Evolutionary conservation across 1,140 invertebrate genomes (phyloP).

Genomic region (Meloidogyne floridensis): DNA sequence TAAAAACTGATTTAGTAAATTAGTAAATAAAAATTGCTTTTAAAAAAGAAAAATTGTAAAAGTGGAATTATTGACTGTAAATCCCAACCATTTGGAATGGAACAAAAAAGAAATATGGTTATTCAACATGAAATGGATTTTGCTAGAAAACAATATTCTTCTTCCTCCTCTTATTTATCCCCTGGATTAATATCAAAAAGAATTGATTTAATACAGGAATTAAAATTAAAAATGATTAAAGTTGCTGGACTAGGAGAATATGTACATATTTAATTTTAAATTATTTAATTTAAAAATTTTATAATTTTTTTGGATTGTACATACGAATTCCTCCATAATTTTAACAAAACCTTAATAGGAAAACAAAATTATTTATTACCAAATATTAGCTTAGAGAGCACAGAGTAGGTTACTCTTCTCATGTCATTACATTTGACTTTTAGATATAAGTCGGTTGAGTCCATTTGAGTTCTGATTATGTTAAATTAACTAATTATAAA

Average conservation of each 20-base stretch:
- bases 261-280: background rate
- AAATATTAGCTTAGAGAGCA: too few species aligned
- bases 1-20: too few species aligned
- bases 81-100: slow-evolving; percentile 32
- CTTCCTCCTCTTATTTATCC: slow-evolving; percentile 28
- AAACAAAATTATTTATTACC: too few species aligned
- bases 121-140: slow-evolving; percentile 47
- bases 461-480: too few species aligned
- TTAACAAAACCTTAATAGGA: too few species aligned
- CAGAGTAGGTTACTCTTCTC: too few species aligned
- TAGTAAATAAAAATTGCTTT: too few species aligned
- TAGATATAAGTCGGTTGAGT: too few species aligned
- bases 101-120: slow-evolving; percentile 37
- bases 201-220: slow-evolving; percentile 50
- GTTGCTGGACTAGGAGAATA: slow-evolving; percentile 49
- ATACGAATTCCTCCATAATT: too few species aligned
- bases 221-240: slow-evolving; percentile 40
- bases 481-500: too few species aligned
- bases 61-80: slow-evolving; percentile 44
- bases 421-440: too few species aligned
- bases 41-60: slow-evolving; percentile 43
- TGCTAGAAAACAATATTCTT: slow-evolving; percentile 27
- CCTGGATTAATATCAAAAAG: slow-evolving; percentile 38
- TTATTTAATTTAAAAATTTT: background rate
- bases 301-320: background rate